Percentiles rank a stretch among this genome's conserved stretches.
Conservation (phyloP, 37 sponge, comb jelly and placozoan genomes). For the Cliona cf. orientalis region DNA sequence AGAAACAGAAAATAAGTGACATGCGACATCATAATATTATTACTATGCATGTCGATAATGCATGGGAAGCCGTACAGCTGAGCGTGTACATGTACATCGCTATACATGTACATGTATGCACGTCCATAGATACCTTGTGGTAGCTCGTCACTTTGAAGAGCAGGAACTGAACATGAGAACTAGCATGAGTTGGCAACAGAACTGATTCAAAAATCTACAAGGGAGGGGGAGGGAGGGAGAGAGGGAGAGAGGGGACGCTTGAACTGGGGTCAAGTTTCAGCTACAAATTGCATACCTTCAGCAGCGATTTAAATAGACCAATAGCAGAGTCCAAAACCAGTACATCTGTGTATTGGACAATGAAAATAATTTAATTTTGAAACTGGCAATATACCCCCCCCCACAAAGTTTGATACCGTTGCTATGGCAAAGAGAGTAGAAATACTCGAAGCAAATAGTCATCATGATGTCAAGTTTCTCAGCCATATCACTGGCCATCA, state of each 20-base stretch:
- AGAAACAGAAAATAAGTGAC: background rate
- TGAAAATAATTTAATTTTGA: too few relatives aligned
- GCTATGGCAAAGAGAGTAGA: conserved; percentile 26
- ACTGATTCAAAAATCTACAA: conserved; percentile 63
- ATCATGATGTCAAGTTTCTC: conserved; percentile 80
- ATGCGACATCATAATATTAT: too few relatives aligned
- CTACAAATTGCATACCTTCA: background rate
- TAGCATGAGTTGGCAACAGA: conserved; percentile 76
- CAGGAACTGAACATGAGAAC: conserved; percentile 85
- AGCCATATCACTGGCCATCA: conserved; percentile 63
- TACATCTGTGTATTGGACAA: background rate
- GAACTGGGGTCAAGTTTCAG: background rate
- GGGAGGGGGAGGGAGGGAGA: background rate
- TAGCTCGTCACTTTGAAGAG: conserved; percentile 74
- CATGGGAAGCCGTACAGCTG: too few relatives aligned
- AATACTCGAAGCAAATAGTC: conserved; percentile 42
- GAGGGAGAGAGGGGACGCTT: background rate
- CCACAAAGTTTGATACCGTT: too few relatives aligned
- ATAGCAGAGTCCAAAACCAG: conserved; percentile 8
- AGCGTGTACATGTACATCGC: background rate
- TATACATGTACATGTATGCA: background rate
- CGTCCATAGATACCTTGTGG: conserved; percentile 30
- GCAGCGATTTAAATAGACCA: background rate
- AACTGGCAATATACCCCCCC: too few relatives aligned
- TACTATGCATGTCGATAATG: too few relatives aligned